A percentile compares a stretch with the other conserved stretches of the same genome.
Conservation (phyloP, 1,140 invertebrate genomes). For the Drosophila orosa region DNA sequence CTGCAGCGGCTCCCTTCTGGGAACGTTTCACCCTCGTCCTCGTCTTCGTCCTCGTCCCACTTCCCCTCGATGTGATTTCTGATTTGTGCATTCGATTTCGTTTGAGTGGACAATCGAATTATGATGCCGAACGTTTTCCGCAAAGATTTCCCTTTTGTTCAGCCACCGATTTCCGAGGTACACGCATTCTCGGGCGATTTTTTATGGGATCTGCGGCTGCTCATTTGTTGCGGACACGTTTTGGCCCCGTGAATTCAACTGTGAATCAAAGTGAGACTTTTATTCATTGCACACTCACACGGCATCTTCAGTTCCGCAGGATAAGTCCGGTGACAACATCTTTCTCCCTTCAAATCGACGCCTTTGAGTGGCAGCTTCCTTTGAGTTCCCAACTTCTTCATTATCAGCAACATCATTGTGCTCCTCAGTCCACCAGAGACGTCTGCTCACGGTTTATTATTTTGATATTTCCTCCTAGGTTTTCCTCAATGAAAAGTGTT, state of each 20-base stretch:
- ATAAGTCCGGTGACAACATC: constrained; percentile 56
- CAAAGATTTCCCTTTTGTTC: constrained; percentile 19
- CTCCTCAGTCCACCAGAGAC: constrained; percentile 32
- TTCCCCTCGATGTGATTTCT: constrained; percentile 52
- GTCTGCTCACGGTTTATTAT: constrained; percentile 65
- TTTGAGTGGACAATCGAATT: constrained; percentile 83
- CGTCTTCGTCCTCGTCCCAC: constrained; percentile 6
- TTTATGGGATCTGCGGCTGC: constrained; percentile 63
- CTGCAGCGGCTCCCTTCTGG: constrained; percentile 50
- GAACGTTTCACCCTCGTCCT: constrained; percentile 9
- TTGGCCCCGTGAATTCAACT: constrained; percentile 38
- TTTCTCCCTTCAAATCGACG: constrained; percentile 36
- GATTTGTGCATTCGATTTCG: constrained; percentile 79
- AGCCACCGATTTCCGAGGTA: constrained; percentile 16
- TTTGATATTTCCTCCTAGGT: constrained; percentile 65
- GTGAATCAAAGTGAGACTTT: constrained; percentile 65
- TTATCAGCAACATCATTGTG: constrained; percentile 31
- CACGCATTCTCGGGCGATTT: constrained; percentile 41
- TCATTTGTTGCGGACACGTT: constrained; percentile 82
- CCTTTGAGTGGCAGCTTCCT: constrained; percentile 70
- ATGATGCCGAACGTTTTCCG: constrained; percentile 62
- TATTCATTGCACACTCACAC: constrained; percentile 67
- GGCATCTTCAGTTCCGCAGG: constrained; percentile 43
- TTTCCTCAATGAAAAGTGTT: constrained; percentile 48
- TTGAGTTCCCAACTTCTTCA: constrained; percentile 55